A percentile compares a stretch with the other conserved stretches of the same genome.
phyloP scores from a whole-genome alignment of 1,140 invertebrate genomes.

The Chionoecetes opilio region DNA sequence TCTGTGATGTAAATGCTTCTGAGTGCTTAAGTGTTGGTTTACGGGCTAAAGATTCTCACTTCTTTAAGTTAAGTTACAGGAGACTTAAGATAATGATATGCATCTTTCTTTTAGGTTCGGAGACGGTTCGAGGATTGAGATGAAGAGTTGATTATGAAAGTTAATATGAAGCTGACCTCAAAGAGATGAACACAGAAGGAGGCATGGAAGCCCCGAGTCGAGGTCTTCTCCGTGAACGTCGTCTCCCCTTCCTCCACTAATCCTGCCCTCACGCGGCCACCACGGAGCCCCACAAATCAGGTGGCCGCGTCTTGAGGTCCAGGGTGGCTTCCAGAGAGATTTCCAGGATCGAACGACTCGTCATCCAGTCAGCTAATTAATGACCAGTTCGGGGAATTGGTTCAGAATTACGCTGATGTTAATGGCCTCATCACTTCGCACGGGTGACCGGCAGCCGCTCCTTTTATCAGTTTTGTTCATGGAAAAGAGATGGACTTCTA shows the following conservation, averaged over 20 bases:
- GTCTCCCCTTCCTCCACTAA: constrained; percentile 43
- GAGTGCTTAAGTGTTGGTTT: neutral
- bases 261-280: constrained; percentile 37
- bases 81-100: neutral
- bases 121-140: neutral
- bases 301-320: constrained; percentile 52
- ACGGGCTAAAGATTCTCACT: neutral
- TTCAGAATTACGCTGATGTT: constrained; percentile 69
- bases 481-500: neutral
- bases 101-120: neutral
- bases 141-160: neutral
- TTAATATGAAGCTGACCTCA: neutral
- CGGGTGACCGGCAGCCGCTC: constrained; percentile 37
- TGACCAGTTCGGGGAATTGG: constrained; percentile 71
- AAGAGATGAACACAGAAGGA: neutral
- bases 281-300: constrained; percentile 69
- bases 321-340: constrained; percentile 27
- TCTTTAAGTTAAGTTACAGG: neutral
- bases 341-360: constrained; percentile 44
- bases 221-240: neutral
- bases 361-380: constrained; percentile 73
- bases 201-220: neutral
- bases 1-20: neutral
- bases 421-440: constrained; percentile 64
- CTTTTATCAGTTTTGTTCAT: neutral